Evolutionary conservation across 2,888 invertebrate species (phyloP).

Genomic region (Mesoligia furuncula): DNA sequence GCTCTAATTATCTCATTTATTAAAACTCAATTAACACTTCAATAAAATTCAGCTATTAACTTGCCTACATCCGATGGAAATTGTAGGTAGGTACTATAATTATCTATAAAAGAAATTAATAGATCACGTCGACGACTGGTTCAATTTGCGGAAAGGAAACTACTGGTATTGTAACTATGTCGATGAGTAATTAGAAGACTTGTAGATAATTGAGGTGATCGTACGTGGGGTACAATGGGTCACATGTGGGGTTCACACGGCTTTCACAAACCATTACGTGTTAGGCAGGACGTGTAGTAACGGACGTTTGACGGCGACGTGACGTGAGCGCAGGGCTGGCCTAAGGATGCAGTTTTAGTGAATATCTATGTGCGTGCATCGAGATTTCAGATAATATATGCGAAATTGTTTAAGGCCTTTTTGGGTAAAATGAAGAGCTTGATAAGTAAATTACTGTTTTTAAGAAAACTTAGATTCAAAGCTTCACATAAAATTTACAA

Average conservation of each 20-base stretch:
- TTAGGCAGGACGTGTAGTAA: slow-evolving; percentile 78
- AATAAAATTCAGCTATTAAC: slow-evolving; percentile 45
- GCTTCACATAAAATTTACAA: neutral
- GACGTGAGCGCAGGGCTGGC: slow-evolving; percentile 66
- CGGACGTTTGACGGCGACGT: slow-evolving; percentile 66
- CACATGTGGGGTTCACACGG: slow-evolving; percentile 82
- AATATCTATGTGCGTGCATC: slow-evolving; percentile 26
- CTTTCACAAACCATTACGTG: slow-evolving; percentile 85
- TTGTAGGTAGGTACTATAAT: slow-evolving; percentile 31
- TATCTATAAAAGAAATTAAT: slow-evolving; percentile 49
- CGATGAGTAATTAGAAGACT: slow-evolving; percentile 77
- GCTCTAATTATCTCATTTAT: slow-evolving; percentile 43
- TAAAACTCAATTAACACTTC: slow-evolving; percentile 34
- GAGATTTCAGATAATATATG: slow-evolving; percentile 30
- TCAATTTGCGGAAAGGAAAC: slow-evolving; percentile 26
- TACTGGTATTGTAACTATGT: slow-evolving; percentile 70
- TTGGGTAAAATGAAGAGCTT: neutral
- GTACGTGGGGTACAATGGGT: slow-evolving; percentile 82
- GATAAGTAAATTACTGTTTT: slow-evolving; percentile 2
- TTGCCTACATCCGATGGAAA: slow-evolving; percentile 36
- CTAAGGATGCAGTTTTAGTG: slow-evolving; percentile 40
- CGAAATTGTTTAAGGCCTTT: neutral
- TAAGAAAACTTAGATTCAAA: neutral
- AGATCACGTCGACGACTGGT: slow-evolving; percentile 11
- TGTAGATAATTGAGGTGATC: slow-evolving; percentile 77